These are phyloP conservation scores for Callipepla californica DNA, from an alignment of 2,113 vertebrate species.

Conservation along the genomic window DNA sequence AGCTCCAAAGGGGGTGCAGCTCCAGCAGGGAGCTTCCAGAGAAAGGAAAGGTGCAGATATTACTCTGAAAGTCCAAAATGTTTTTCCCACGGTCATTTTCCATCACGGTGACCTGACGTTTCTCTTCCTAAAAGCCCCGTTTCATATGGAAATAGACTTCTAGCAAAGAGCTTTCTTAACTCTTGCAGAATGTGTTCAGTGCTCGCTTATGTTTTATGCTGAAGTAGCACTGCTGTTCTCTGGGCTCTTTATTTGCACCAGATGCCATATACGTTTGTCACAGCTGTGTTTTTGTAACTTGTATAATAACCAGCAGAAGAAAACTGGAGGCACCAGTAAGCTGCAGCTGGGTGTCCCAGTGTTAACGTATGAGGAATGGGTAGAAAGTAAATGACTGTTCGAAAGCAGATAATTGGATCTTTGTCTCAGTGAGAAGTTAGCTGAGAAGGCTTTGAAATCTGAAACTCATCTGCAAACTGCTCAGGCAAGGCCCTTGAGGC, in stretches of 20 bases:
- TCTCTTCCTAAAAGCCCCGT: background rate
- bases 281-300: background rate
- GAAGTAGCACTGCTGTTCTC: background rate
- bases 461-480: constrained; percentile 18
- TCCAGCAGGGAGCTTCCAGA: background rate
- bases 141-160: background rate
- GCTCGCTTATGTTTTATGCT: background rate
- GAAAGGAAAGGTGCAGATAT: too few species aligned
- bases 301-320: background rate
- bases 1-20: background rate
- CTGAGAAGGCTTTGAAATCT: constrained; percentile 55
- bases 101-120: background rate
- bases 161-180: background rate
- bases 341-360: background rate
- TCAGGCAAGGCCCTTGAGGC: constrained; percentile 33
- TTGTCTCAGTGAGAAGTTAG: constrained; percentile 35
- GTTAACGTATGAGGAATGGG: background rate
- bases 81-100: background rate
- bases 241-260: background rate
- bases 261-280: background rate
- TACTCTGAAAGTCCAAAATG: background rate
- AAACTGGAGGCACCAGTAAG: background rate
- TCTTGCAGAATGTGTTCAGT: background rate
- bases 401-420: constrained; percentile 52
- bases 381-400: constrained; percentile 30